phyloP scores from a whole-genome alignment of 1,140 invertebrate genomes.

The Cherax quadricarinatus region DNA sequence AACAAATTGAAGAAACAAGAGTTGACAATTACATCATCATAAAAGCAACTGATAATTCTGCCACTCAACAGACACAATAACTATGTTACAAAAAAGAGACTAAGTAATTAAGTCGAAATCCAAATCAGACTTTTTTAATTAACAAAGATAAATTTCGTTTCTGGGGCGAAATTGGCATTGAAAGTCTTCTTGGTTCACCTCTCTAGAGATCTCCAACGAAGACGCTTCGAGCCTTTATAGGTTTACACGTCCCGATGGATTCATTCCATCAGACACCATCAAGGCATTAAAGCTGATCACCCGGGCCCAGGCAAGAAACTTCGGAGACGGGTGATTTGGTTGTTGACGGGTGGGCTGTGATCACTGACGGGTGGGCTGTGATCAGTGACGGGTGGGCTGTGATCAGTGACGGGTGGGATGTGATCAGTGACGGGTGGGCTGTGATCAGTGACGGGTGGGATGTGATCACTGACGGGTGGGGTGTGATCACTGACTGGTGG shows the following conservation, averaged over 20 bases:
- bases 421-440: background rate
- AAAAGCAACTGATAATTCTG: no score
- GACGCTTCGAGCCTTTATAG: background rate
- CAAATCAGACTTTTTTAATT: no score
- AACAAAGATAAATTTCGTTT: no score
- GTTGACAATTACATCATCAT: no score
- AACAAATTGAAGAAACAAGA: no score
- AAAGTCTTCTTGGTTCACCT: background rate
- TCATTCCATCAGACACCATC: constrained; percentile 14
- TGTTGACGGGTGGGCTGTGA: background rate
- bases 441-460: background rate
- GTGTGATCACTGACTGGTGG: background rate
- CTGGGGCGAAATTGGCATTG: background rate
- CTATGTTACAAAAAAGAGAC: no score
- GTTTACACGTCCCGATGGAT: background rate
- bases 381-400: background rate
- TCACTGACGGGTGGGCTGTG: background rate
- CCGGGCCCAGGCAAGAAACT: background rate
- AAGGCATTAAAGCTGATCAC: constrained; percentile 3
- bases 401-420: background rate
- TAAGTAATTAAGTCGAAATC: no score
- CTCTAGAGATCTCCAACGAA: background rate
- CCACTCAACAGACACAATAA: no score
- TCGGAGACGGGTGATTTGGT: background rate
- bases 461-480: background rate